phyloP scores from a whole-genome alignment of 2,888 invertebrate genomes.

The Drosophila crucigera region DNA sequence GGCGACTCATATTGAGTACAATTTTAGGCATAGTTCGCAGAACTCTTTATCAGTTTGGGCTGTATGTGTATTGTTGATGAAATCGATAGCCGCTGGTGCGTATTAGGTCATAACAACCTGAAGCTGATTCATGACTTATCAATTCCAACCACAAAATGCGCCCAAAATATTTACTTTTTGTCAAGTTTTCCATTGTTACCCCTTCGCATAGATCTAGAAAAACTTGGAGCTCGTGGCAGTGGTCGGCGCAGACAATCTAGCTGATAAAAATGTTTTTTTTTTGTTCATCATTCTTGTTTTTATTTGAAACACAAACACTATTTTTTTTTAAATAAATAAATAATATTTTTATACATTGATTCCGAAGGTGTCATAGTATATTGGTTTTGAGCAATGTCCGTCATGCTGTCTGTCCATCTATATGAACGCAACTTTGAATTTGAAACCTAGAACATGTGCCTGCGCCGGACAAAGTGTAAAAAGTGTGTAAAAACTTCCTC shows the following conservation, averaged over 20 bases:
- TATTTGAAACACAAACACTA: too few relatives aligned
- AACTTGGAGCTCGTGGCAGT: constrained; percentile 4
- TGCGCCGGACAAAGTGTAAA: too few relatives aligned
- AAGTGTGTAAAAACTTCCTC: too few relatives aligned
- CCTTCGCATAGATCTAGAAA: constrained; percentile 16
- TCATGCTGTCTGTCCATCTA: too few relatives aligned
- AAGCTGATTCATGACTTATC: constrained; percentile 48
- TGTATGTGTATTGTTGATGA: constrained; percentile 2
- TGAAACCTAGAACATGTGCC: too few relatives aligned
- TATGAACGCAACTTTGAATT: too few relatives aligned
- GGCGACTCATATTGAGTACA: constrained; percentile 12
- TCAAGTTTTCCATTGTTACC: neutral
- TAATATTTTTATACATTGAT: too few relatives aligned
- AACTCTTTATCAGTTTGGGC: constrained; percentile 25
- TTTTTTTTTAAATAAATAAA: too few relatives aligned
- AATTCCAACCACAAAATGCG: constrained; percentile 18
- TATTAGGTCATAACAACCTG: constrained; percentile 35
- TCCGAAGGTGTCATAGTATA: too few relatives aligned
- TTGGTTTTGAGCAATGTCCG: too few relatives aligned
- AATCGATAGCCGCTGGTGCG: constrained; percentile 19
- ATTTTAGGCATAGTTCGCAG: constrained; percentile 35
- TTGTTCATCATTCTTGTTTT: too few relatives aligned
- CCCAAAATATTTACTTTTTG: constrained; percentile 13
- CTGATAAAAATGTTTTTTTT: neutral
- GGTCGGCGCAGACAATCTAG: neutral